Percentiles rank a stretch among this genome's conserved stretches.
phyloP scores from a whole-genome alignment of 2,797 vertebrate genomes.

The Phalloptychus januarius region DNA sequence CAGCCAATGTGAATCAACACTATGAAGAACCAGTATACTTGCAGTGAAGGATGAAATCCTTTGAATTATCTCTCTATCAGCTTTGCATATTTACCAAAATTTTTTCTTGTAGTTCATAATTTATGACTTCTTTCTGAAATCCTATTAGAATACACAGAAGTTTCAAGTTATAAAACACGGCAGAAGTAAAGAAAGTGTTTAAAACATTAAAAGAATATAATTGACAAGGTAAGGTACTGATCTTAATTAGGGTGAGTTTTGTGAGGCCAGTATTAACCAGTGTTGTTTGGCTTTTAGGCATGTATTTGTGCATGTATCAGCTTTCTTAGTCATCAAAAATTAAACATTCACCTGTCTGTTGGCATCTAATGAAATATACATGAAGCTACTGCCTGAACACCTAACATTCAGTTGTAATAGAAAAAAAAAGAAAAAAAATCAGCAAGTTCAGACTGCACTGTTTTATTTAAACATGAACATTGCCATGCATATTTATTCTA shows the following conservation, averaged over 20 bases:
- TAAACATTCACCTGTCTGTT: constrained; percentile 65
- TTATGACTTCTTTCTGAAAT: not conserved
- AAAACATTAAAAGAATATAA: not conserved
- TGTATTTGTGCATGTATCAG: constrained; percentile 50
- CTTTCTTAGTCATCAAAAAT: constrained; percentile 76
- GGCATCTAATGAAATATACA: constrained; percentile 75
- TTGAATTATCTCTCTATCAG: not conserved
- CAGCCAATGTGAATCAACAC: not conserved
- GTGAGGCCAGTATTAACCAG: not conserved
- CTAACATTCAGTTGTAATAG: constrained; percentile 21
- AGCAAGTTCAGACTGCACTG: constrained; percentile 10
- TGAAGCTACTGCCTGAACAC: constrained; percentile 55
- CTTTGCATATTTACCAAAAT: not conserved
- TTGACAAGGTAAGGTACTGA: not conserved
- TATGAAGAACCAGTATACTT: not conserved
- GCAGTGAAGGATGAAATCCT: not conserved
- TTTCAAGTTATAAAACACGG: not conserved
- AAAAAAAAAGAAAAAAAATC: constrained; percentile 49
- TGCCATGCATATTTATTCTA: constrained; percentile 25
- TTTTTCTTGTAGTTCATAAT: not conserved
- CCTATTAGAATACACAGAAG: not conserved
- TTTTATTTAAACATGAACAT: constrained; percentile 19
- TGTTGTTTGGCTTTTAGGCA: constrained; percentile 13
- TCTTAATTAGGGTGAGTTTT: not conserved
- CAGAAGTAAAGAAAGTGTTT: not conserved